A percentile compares a stretch with the other conserved stretches of the same genome.
phyloP scores from a whole-genome alignment of 2,113 vertebrate genomes.

The Daphoenositta chrysoptera region DNA sequence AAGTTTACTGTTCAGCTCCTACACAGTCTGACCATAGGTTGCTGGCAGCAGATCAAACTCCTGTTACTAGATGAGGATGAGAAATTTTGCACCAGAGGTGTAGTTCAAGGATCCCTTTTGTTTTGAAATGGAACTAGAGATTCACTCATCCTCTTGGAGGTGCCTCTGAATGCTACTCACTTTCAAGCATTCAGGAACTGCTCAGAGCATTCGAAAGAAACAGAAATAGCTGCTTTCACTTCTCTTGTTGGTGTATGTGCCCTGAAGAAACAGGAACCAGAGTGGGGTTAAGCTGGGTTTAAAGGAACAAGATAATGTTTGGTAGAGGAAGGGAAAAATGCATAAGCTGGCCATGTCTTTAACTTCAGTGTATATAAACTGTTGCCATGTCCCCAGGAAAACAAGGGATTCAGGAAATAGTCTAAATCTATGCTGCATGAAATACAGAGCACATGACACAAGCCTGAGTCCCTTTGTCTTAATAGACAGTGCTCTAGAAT shows the following conservation, averaged over 20 bases:
- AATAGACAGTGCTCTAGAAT: not conserved
- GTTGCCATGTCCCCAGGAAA: not conserved
- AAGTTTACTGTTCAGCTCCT: not conserved
- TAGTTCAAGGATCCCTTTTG: not conserved
- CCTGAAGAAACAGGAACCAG: conserved; percentile 45
- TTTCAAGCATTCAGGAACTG: not conserved
- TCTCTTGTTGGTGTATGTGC: not conserved
- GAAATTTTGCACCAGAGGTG: not conserved
- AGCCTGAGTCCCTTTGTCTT: not conserved
- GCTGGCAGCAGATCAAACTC: not conserved
- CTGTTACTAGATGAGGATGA: not conserved
- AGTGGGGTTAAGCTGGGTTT: conserved; percentile 31
- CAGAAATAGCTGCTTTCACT: conserved; percentile 35
- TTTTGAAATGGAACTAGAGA: not conserved
- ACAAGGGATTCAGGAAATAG: not conserved
- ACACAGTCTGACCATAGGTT: not conserved
- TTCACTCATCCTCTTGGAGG: not conserved
- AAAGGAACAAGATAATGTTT: conserved; percentile 42
- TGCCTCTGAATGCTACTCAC: not conserved
- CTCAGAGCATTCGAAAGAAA: not conserved
- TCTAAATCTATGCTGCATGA: not conserved
- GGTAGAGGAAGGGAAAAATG: not conserved
- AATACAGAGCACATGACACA: not conserved
- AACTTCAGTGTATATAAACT: not conserved
- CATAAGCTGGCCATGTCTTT: not conserved